Percentiles rank a stretch among this genome's conserved stretches.
phyloP scores from a whole-genome alignment of 2,888 invertebrate species.

The Ochropacha duplaris region DNA sequence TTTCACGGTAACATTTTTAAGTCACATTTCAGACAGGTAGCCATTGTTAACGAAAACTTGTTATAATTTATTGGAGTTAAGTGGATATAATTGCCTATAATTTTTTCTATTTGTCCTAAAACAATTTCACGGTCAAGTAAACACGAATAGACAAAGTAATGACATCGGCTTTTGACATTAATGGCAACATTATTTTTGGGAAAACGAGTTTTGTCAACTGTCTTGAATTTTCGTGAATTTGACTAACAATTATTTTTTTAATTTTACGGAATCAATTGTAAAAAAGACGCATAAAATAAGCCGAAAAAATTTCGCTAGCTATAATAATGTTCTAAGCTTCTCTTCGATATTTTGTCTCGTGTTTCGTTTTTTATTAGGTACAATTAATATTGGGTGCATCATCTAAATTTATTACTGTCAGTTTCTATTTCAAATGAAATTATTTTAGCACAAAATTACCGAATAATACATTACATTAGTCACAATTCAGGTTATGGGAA shows the following conservation, averaged over 20 bases:
- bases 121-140: slow-evolving; percentile 33
- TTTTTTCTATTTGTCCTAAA: slow-evolving; percentile 23
- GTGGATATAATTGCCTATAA: slow-evolving; percentile 17
- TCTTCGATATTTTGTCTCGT: too few species aligned
- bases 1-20: not conserved
- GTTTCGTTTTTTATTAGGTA: too few species aligned
- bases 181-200: not conserved
- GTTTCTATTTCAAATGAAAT: too few species aligned
- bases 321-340: too few species aligned
- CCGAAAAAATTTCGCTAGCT: too few species aligned
- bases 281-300: too few species aligned
- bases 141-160: slow-evolving; percentile 19
- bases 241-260: too few species aligned
- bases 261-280: too few species aligned
- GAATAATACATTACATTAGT: slow-evolving; percentile 12
- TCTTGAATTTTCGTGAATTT: not conserved
- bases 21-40: not conserved
- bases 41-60: not conserved
- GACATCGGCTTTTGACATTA: not conserved
- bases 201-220: not conserved
- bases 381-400: too few species aligned
- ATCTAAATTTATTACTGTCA: too few species aligned
- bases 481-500: slow-evolving; percentile 39
- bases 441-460: not conserved
- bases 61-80: slow-evolving; percentile 19